phyloP scores from a whole-genome alignment of 2,113 vertebrate species.

The Pelmatolapia mariae region DNA sequence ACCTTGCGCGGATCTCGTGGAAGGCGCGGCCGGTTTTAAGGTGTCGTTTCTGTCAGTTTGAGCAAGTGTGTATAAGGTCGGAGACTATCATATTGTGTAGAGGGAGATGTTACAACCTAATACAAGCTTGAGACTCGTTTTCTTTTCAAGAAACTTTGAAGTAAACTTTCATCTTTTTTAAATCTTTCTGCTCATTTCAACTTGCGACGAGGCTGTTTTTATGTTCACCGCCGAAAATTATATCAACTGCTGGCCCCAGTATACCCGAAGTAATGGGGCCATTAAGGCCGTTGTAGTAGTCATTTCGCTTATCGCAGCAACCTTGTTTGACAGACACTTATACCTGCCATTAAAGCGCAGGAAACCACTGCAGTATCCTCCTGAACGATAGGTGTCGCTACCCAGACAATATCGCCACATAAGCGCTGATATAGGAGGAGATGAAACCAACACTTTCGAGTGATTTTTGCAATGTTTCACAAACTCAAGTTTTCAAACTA shows the following conservation, averaged over 20 bases:
- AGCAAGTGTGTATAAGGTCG: background rate
- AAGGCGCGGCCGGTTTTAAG: background rate
- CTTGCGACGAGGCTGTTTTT: background rate
- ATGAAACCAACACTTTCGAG: background rate
- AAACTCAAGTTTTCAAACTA: background rate
- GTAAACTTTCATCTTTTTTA: background rate
- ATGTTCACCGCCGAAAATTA: background rate
- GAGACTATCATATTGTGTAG: background rate
- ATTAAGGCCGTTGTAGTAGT: background rate
- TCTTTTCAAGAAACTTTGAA: background rate
- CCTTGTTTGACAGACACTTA: background rate
- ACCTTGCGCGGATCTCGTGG: background rate
- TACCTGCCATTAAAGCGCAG: background rate
- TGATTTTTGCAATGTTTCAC: background rate
- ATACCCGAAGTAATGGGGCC: background rate
- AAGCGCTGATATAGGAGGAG: background rate
- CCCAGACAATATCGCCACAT: background rate
- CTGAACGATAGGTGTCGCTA: background rate
- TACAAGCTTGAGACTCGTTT: background rate
- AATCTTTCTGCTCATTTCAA: background rate
- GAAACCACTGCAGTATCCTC: no score
- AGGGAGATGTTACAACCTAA: background rate
- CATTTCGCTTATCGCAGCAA: background rate
- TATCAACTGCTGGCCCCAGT: background rate
- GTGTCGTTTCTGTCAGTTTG: background rate